Evolutionary conservation across 23 tunicate genomes (phyloP).

Genomic region (Ascidia mentula): DNA sequence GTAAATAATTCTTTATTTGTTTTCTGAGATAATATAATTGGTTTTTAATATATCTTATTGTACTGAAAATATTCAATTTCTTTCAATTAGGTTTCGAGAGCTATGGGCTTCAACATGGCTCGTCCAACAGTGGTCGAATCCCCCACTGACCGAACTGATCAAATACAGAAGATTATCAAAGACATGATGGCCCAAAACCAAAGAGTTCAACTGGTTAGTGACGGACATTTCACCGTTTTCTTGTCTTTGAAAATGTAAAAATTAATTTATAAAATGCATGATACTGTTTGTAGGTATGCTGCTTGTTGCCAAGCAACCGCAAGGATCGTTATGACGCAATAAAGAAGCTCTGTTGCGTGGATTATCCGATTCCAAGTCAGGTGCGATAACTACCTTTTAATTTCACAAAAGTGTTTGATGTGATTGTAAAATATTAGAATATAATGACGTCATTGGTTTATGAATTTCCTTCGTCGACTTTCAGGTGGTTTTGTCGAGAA

Average conservation of each 20-base stretch:
- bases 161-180: constrained; percentile 42
- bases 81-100: constrained; percentile 42
- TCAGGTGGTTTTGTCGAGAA: constrained; percentile 70
- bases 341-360: constrained; percentile 82
- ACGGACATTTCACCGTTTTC: background rate
- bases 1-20: background rate
- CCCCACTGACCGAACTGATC: constrained; percentile 27
- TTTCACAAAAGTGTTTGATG: background rate
- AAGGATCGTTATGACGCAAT: constrained; percentile 86
- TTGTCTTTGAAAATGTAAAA: background rate
- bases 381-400: constrained; percentile 10
- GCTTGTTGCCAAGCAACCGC: constrained; percentile 68
- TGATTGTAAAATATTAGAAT: background rate
- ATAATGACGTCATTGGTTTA: background rate
- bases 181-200: constrained; percentile 25
- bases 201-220: constrained; percentile 40
- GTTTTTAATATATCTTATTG: no score
- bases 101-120: constrained; percentile 71
- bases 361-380: constrained; percentile 86
- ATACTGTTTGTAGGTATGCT: constrained; percentile 29
- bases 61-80: no score
- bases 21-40: background rate
- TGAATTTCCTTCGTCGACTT: no score
- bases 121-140: constrained; percentile 37
- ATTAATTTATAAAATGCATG: background rate